Evolutionary conservation across 2,113 vertebrate genomes (phyloP), one percentile per base, ranked within the genome.

Genomic region (Physeter macrocephalus): DNA sequence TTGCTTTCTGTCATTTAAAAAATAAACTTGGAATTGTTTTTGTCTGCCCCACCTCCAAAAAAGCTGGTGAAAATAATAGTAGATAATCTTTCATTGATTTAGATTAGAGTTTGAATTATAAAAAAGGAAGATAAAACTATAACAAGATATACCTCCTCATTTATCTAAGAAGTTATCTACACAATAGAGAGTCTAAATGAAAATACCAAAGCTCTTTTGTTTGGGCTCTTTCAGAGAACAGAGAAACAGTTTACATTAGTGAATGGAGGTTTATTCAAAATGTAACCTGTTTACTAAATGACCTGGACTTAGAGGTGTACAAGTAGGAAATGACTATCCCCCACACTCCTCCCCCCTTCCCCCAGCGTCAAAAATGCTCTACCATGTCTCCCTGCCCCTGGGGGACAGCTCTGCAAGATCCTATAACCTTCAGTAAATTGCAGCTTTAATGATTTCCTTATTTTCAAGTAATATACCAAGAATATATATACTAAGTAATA

Each of bases 261-360:
- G 67, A 82, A 27, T 86, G 36, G 27, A 72, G 31, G 9, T 21
- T 83, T 62, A 88, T 67, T 93, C 46, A 85, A 71, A 64, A 52
- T 61, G 2, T 71, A 80, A 71, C 25, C 7, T 90, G 13, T 61
- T 78, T 87, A 39, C 52, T 78, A 92, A 67, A 46, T 49, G 27
- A 14, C 39, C 71, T 80, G 46, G 31, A 86, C 54, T 78, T 64
- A 49, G 41, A 52, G 43, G 21, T 25, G 11, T 31, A 39, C 21
- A 66, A 52, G 21, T 31, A 69, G 86, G 36, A 88, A 90, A 54
- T 13, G 54, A 75, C 59, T 81, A 7, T 59, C 27, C 52, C 20
- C 17, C 29, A n/a, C 1, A 5, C 7, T 21, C 59, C 12, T 10
- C 0, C 7, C 3, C 3, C 0, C 0, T 31, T 5, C 0, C 15